Conservation (phyloP, 2,888 invertebrate species). For the Drosophila cracens region DNA sequence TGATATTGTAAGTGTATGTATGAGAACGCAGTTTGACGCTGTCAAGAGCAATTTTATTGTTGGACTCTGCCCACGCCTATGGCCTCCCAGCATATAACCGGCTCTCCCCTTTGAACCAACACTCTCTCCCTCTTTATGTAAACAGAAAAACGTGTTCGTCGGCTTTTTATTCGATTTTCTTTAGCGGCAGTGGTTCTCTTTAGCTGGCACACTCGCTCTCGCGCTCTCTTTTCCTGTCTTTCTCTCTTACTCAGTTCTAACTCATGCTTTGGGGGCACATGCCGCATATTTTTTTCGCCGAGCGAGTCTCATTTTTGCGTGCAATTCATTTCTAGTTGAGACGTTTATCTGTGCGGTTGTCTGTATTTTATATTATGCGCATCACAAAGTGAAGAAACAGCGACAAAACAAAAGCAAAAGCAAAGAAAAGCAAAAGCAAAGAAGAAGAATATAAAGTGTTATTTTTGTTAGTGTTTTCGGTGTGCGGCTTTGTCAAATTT, state of each 20-base stretch:
- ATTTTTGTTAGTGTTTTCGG: constrained; percentile 45
- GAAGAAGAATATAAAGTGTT: constrained; percentile 42
- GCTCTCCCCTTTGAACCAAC: neutral
- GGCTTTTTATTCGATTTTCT: constrained; percentile 17
- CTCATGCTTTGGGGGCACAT: constrained; percentile 59
- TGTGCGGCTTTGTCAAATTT: constrained; percentile 61
- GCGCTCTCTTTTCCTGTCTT: constrained; percentile 11
- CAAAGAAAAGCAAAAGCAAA: constrained; percentile 19
- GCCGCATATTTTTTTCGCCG: constrained; percentile 30
- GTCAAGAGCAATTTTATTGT: constrained; percentile 18
- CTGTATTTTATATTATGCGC: constrained; percentile 54
- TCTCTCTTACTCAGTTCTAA: constrained; percentile 58
- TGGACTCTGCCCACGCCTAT: constrained; percentile 57
- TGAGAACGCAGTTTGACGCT: constrained; percentile 36
- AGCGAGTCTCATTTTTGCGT: constrained; percentile 31
- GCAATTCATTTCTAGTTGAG: constrained; percentile 81
- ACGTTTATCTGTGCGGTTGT: constrained; percentile 80
- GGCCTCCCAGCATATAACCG: constrained; percentile 26
- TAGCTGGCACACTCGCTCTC: constrained; percentile 9
- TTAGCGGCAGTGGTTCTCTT: constrained; percentile 21
- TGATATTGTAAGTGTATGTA: constrained; percentile 33
- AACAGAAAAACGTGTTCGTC: constrained; percentile 39
- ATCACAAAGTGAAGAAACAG: constrained; percentile 45
- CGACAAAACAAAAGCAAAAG: constrained; percentile 41
- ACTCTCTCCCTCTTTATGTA: constrained; percentile 12